phyloP scores from a whole-genome alignment of 2,113 vertebrate genomes.

The Osmerus eperlanus region DNA sequence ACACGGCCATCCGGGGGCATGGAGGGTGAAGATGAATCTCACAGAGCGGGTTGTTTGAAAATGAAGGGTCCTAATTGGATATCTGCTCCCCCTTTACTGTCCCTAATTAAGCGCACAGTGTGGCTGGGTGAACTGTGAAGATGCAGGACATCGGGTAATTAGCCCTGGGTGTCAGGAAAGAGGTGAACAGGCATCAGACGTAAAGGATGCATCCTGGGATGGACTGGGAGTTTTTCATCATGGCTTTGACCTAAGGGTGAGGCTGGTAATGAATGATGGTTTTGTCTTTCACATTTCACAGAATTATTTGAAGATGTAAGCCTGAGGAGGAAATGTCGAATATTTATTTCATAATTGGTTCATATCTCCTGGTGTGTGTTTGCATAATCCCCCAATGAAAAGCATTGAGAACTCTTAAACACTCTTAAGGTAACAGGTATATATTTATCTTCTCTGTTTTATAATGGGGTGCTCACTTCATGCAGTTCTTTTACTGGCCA shows the following conservation, averaged over 20 bases:
- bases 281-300: too few species aligned
- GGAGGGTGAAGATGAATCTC: constrained; percentile 54
- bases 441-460: neutral
- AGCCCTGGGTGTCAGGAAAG: constrained; percentile 7
- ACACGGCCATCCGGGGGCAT: constrained; percentile 16
- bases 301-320: constrained; percentile 47
- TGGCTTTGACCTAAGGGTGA: too few species aligned
- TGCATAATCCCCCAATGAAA: too few species aligned
- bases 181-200: too few species aligned
- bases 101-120: constrained; percentile 54
- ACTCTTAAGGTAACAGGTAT: too few species aligned
- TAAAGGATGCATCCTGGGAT: too few species aligned
- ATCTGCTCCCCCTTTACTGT: constrained; percentile 54
- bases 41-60: constrained; percentile 1
- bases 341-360: constrained; percentile 15
- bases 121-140: constrained; percentile 61
- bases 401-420: too few species aligned
- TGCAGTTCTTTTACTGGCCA: constrained; percentile 59
- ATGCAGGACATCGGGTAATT: constrained; percentile 63
- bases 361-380: too few species aligned
- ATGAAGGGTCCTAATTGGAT: constrained; percentile 57
- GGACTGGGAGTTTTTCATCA: too few species aligned
- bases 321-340: constrained; percentile 45
- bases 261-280: too few species aligned
- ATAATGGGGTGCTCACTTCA: constrained; percentile 1